A percentile compares a stretch with the other conserved stretches of the same genome.
These are phyloP conservation scores for Nasonia vitripennis DNA, from an alignment of 1,140 invertebrate species.

Conservation along the genomic window DNA sequence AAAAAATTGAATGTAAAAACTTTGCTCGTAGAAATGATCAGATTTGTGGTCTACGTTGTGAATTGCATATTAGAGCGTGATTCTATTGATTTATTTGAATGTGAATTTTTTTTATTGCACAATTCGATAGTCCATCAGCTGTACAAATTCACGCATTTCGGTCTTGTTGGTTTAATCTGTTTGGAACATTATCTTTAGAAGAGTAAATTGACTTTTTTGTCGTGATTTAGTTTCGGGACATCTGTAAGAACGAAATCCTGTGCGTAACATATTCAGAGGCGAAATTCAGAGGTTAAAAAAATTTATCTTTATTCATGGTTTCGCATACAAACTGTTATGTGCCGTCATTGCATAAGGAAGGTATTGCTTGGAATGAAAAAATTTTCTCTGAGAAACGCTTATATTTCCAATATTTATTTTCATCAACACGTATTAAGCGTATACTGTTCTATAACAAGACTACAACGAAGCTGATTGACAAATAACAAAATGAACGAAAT, in stretches of 20 bases:
- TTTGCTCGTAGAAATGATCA: constrained; percentile 1
- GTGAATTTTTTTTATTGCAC: background rate
- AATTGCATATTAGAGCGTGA: background rate
- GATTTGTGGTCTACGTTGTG: background rate
- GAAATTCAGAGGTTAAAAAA: background rate
- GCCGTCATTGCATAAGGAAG: background rate
- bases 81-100: constrained; percentile 3
- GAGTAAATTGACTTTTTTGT: too few relatives aligned
- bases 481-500: background rate
- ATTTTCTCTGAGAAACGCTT: background rate
- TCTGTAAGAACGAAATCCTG: too few relatives aligned
- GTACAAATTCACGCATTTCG: background rate
- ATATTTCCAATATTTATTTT: background rate
- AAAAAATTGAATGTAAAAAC: constrained; percentile 8
- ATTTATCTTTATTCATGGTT: background rate
- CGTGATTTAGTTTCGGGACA: too few relatives aligned
- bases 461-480: background rate
- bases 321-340: background rate
- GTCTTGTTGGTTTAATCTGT: background rate
- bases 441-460: background rate
- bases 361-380: background rate
- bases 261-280: too few relatives aligned
- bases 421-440: background rate
- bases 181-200: too few relatives aligned
- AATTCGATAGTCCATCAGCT: constrained; percentile 2